These are phyloP conservation scores for Galagoides demidoff DNA, from an alignment of 2,797 vertebrate genomes.

Conservation along the genomic window DNA sequence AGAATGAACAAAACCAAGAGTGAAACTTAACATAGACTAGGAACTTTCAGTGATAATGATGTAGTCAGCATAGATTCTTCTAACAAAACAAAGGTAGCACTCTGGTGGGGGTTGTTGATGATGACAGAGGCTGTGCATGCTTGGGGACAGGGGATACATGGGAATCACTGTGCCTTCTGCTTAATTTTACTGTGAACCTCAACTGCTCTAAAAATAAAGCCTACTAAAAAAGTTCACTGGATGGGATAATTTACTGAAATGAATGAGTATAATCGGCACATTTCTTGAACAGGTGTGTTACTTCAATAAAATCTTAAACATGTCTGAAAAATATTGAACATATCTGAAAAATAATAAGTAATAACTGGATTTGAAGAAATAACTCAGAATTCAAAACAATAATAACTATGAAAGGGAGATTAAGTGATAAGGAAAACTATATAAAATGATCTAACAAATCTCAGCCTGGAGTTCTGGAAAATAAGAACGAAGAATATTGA, in stretches of 20 bases:
- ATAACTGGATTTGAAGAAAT: neutral
- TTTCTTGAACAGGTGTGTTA: neutral
- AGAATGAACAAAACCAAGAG: neutral
- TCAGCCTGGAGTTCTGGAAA: neutral
- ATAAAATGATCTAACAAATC: neutral
- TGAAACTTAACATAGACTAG: neutral
- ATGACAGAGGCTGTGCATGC: neutral
- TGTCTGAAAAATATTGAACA: neutral
- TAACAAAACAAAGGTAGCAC: neutral
- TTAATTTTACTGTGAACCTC: neutral
- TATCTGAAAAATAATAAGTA: neutral
- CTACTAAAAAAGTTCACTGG: neutral
- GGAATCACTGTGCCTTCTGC: neutral
- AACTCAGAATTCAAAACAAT: neutral
- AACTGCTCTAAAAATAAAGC: neutral
- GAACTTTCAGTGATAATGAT: neutral
- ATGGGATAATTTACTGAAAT: neutral
- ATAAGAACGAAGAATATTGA: neutral
- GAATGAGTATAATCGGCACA: neutral
- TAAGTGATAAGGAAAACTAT: neutral
- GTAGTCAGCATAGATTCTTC: neutral
- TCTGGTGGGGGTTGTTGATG: too few species aligned
- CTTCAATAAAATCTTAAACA: neutral
- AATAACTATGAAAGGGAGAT: neutral
- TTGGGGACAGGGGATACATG: rapidly evolving